Evolutionary conservation across 2,888 invertebrate genomes (phyloP).

Genomic region (Helicoverpa assulta): DNA sequence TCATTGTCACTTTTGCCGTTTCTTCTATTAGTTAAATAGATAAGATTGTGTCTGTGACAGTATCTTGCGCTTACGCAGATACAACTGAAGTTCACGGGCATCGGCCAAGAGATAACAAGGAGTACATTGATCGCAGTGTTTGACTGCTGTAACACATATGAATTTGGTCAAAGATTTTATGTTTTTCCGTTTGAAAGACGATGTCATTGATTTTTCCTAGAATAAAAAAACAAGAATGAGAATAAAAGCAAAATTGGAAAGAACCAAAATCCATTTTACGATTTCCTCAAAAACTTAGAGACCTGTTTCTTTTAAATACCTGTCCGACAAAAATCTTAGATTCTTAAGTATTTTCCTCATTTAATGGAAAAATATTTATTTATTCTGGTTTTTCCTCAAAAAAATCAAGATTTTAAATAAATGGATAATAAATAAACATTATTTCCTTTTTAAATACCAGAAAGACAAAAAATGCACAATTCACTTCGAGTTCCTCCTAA

Average conservation of each 20-base stretch:
- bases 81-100: conserved; percentile 61
- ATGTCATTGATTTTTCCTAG: background rate
- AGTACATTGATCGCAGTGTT: conserved; percentile 58
- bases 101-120: conserved; percentile 41
- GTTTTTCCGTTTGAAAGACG: background rate
- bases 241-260: no score
- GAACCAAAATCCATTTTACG: no score
- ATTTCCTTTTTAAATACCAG: background rate
- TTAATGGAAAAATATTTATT: no score
- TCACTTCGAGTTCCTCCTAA: background rate
- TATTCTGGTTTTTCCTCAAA: no score
- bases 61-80: conserved; percentile 52
- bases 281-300: no score
- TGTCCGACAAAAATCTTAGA: no score
- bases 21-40: conserved; percentile 44
- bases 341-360: no score
- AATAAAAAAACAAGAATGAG: background rate
- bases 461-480: background rate
- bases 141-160: background rate
- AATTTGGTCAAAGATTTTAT: background rate
- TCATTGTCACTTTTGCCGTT: conserved; percentile 40
- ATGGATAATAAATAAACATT: no score
- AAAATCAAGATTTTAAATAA: no score
- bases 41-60: conserved; percentile 54
- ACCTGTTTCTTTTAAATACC: no score